These are phyloP conservation scores for Indicator maculatus DNA, from an alignment of 2,113 vertebrate species.

Conservation along the genomic window DNA sequence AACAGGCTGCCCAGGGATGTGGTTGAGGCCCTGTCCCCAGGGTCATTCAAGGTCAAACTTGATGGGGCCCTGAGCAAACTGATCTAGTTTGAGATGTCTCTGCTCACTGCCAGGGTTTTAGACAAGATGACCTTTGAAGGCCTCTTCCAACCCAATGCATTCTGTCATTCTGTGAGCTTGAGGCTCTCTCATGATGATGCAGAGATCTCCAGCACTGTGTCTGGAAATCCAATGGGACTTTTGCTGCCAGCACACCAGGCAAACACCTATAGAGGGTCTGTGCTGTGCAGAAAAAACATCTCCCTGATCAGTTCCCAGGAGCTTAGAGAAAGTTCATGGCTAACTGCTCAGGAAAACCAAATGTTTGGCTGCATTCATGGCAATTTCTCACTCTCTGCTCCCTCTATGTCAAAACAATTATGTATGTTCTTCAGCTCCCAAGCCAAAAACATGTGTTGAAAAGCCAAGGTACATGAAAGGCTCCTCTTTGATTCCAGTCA, in stretches of 20 bases:
- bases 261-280: background rate
- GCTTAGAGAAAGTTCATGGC: background rate
- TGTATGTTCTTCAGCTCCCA: conserved; percentile 11
- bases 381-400: conserved; percentile 8
- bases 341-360: background rate
- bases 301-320: background rate
- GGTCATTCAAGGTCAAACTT: no score
- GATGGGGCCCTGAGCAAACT: no score
- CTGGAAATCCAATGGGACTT: background rate
- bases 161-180: background rate
- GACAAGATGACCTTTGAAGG: no score
- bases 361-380: background rate
- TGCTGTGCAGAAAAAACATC: background rate
- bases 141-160: no score
- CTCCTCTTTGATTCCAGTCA: conserved; percentile 14
- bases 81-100: no score
- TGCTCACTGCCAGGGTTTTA: no score
- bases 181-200: background rate
- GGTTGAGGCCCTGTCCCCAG: no score
- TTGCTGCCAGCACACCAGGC: rapidly evolving
- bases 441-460: conserved; percentile 42
- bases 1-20: no score
- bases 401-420: background rate
- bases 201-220: background rate
- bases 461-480: background rate